Percentiles rank a stretch among this genome's conserved stretches.
Evolutionary conservation across 1,140 invertebrate species (phyloP).

Genomic region (Pinna nobilis): DNA sequence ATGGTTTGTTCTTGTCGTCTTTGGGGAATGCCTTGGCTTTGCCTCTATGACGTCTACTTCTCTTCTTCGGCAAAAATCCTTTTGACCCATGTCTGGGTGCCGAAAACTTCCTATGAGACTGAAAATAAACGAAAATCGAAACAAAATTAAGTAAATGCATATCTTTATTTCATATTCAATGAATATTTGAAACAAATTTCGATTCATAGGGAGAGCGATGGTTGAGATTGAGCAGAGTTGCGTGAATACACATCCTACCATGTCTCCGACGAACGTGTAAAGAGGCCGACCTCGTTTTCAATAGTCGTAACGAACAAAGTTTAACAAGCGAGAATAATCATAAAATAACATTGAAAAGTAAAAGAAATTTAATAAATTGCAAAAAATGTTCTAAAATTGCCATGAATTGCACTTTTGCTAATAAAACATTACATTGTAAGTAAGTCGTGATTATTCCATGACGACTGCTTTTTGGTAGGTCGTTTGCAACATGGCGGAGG

Average conservation of each 20-base stretch:
- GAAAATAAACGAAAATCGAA: slow-evolving; percentile 72
- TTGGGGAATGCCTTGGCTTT: slow-evolving; percentile 99
- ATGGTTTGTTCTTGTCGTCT: slow-evolving; percentile 96
- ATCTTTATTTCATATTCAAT: not conserved
- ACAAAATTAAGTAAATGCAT: not conserved
- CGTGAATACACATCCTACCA: slow-evolving; percentile 36
- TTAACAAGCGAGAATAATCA: not conserved
- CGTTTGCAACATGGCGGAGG: slow-evolving; percentile 6
- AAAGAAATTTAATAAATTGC: not conserved
- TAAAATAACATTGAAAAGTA: not conserved
- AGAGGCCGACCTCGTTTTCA: slow-evolving; percentile 5
- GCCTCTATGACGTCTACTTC: slow-evolving; percentile 95
- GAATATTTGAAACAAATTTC: not conserved
- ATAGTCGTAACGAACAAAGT: not conserved
- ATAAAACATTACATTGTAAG: slow-evolving; percentile 2
- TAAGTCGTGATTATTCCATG: too few species aligned
- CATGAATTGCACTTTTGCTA: not conserved
- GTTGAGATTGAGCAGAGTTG: not conserved
- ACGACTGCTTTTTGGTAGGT: slow-evolving; percentile 10
- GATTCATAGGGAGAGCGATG: not conserved
- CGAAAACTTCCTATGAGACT: slow-evolving; percentile 99
- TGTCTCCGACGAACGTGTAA: slow-evolving; percentile 38
- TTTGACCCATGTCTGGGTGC: slow-evolving; percentile 99
- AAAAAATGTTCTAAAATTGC: not conserved
- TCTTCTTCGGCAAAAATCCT: slow-evolving; percentile 99